Percentiles rank a stretch among this genome's conserved stretches.
phyloP scores from a whole-genome alignment of 2,113 vertebrate species.

The Brachyhypopomus occidentalis region DNA sequence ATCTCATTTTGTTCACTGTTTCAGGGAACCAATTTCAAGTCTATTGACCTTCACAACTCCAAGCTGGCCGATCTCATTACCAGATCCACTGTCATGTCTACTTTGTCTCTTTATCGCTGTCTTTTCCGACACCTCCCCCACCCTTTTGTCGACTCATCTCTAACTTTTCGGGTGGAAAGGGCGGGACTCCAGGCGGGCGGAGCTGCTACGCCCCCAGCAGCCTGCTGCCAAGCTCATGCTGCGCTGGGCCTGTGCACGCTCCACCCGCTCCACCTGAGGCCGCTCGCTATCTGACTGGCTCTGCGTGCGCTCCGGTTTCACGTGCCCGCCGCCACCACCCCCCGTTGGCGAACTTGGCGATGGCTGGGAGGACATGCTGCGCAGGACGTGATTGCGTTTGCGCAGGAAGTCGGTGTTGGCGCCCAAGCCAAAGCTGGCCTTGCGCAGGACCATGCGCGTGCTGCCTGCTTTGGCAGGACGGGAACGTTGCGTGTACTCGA shows the following conservation, averaged over 20 bases:
- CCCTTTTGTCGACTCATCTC: conserved; percentile 22
- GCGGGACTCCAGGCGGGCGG: conserved; percentile 80
- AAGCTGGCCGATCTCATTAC: too few relatives aligned
- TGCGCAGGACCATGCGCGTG: conserved; percentile 90
- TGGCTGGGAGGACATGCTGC: conserved; percentile 90
- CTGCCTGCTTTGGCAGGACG: conserved; percentile 87
- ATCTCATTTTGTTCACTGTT: too few relatives aligned
- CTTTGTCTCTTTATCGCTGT: conserved; percentile 32
- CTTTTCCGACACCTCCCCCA: neutral
- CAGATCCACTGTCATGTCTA: too few relatives aligned
- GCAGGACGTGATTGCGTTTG: conserved; percentile 91
- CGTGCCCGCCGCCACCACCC: conserved; percentile 79
- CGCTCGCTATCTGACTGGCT: conserved; percentile 86
- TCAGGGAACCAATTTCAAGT: too few relatives aligned
- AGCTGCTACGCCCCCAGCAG: conserved; percentile 90
- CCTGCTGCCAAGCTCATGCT: conserved; percentile 91
- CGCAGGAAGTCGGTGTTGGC: conserved; percentile 90
- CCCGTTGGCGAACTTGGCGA: conserved; percentile 35
- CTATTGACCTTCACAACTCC: too few relatives aligned
- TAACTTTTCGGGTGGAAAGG: conserved; percentile 63
- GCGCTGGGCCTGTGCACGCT: conserved; percentile 85
- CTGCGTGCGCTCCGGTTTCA: conserved; percentile 91
- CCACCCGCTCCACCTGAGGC: conserved; percentile 69
- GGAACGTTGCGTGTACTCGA: conserved; percentile 89
- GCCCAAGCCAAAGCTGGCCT: conserved; percentile 91